Evolutionary conservation across 2,888 invertebrate species (phyloP).

Genomic region (Octonoba sinensis): DNA sequence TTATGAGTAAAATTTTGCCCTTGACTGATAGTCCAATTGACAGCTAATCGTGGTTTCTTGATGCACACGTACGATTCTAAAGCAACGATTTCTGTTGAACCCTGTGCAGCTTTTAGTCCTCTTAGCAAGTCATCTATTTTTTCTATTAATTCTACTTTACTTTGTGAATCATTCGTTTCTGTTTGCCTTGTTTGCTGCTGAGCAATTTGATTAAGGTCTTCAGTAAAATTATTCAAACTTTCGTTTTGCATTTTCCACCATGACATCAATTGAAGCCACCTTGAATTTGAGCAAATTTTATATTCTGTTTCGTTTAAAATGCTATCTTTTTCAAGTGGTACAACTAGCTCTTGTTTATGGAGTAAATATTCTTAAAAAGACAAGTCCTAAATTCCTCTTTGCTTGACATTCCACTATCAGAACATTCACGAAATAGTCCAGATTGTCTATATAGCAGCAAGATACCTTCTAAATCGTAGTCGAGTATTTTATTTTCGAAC

Average conservation of each 20-base stretch:
- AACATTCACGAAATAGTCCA: background rate
- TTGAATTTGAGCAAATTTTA: background rate
- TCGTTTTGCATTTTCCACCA: slow-evolving; percentile 27
- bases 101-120: slow-evolving; percentile 1
- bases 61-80: slow-evolving; percentile 2
- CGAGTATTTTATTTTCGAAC: background rate
- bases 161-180: background rate
- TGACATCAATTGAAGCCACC: slow-evolving; percentile 30
- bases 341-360: too few relatives aligned
- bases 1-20: background rate
- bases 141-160: background rate
- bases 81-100: slow-evolving; percentile 19
- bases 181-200: background rate
- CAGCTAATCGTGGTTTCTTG: background rate
- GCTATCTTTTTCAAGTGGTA: background rate
- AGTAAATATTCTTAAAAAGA: background rate
- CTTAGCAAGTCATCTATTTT: slow-evolving; percentile 4
- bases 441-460: slow-evolving; percentile 9
- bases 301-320: background rate
- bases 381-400: background rate
- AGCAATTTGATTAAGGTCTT: background rate
- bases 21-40: background rate
- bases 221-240: background rate
- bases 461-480: slow-evolving; percentile 7
- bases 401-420: background rate